Conservation (phyloP, 2,888 invertebrate species). For the Lasius fuliginosus region DNA sequence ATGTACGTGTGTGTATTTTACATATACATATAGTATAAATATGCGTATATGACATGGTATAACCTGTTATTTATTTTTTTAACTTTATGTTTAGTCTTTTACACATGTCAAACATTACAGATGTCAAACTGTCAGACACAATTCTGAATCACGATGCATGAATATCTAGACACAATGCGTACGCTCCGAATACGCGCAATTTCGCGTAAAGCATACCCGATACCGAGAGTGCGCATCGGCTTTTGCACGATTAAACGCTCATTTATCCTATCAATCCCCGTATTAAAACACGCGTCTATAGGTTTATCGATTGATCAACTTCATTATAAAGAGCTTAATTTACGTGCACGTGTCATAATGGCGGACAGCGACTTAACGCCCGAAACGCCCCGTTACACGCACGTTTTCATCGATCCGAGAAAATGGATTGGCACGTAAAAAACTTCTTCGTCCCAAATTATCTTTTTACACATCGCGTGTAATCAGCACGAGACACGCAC, state of each 20-base stretch:
- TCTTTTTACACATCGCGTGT: neutral
- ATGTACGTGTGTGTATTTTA: neutral
- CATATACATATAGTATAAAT: no score
- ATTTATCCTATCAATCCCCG: conserved; percentile 11
- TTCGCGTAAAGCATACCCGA: neutral
- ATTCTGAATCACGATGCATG: neutral
- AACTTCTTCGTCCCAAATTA: neutral
- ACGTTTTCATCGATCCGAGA: conserved; percentile 21
- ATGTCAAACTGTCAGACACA: conserved; percentile 17
- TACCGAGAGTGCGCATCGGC: neutral
- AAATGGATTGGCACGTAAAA: conserved; percentile 34
- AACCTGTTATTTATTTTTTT: conserved; percentile 2
- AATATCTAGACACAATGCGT: neutral
- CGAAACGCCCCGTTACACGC: neutral
- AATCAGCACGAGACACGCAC: neutral
- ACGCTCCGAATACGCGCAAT: conserved; percentile 1
- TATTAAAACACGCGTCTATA: neutral
- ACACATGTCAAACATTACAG: neutral
- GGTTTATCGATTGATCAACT: conserved; percentile 23
- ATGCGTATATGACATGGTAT: neutral
- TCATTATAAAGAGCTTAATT: conserved; percentile 28
- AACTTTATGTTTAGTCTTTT: neutral
- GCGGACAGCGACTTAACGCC: neutral
- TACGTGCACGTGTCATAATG: conserved; percentile 10
- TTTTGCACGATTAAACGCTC: conserved; percentile 18